Percentiles rank a stretch among this genome's conserved stretches.
phyloP scores from a whole-genome alignment of 2,113 vertebrate species.

The Chlamydotis undulata region DNA sequence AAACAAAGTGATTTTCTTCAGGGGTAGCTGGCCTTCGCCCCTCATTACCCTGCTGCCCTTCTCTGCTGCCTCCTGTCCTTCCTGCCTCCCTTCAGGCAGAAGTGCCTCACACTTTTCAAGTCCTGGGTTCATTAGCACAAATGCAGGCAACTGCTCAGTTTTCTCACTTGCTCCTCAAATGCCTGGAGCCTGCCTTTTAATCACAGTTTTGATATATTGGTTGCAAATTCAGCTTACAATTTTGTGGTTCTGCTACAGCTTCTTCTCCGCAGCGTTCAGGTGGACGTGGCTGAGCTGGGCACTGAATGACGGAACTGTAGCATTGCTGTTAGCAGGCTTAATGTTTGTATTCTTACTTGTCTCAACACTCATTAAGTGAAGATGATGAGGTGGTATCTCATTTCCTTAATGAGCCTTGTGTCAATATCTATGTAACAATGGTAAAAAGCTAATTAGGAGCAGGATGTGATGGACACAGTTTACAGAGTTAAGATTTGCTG shows the following conservation, averaged over 20 bases:
- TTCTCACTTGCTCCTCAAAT: conserved; percentile 44
- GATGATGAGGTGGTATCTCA: neutral
- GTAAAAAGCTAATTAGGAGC: neutral
- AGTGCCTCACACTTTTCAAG: conserved; percentile 77
- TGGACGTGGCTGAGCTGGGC: conserved; percentile 27
- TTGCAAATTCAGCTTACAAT: conserved; percentile 26
- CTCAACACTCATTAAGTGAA: neutral
- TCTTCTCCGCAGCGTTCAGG: conserved; percentile 29
- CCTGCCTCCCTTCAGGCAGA: conserved; percentile 76
- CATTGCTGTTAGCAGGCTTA: conserved; percentile 32
- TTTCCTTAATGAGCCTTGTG: conserved; percentile 3
- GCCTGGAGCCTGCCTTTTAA: conserved; percentile 64
- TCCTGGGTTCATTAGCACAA: conserved; percentile 82
- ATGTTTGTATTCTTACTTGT: neutral
- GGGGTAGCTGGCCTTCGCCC: conserved; percentile 50
- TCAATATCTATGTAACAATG: neutral
- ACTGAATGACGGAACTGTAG: neutral
- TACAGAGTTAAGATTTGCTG: neutral
- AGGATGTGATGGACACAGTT: neutral
- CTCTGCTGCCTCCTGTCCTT: conserved; percentile 69
- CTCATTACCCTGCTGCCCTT: conserved; percentile 62
- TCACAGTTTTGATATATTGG: conserved; percentile 53
- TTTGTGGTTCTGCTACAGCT: conserved; percentile 47
- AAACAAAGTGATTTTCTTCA: conserved; percentile 70
- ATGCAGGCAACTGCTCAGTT: conserved; percentile 43